These are phyloP conservation scores for Balaeniceps rex DNA, from an alignment of 2,113 vertebrate genomes.

Conservation along the genomic window DNA sequence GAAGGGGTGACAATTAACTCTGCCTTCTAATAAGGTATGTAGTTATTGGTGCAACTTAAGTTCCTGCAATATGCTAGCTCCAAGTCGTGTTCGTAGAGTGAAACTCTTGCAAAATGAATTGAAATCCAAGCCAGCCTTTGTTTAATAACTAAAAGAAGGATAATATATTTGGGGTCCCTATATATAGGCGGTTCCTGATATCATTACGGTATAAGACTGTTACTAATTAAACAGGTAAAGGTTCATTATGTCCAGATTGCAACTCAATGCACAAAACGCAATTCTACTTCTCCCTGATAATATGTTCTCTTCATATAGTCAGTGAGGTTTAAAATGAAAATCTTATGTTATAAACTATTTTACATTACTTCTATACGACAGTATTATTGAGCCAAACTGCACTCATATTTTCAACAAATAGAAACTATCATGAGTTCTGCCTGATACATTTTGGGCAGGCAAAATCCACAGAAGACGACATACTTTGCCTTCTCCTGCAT, in stretches of 20 bases:
- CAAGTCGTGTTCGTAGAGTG: not conserved
- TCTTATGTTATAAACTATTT: not conserved
- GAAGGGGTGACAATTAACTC: not conserved
- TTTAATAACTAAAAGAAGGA: not conserved
- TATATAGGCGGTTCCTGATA: not conserved
- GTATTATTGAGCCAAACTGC: not conserved
- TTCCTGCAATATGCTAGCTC: not conserved
- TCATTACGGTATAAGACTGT: not conserved
- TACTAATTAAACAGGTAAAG: not conserved
- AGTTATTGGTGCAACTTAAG: not conserved
- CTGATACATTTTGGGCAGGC: not conserved
- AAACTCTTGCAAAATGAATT: not conserved
- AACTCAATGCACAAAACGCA: not conserved
- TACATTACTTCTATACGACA: not conserved
- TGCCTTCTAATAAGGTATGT: not conserved
- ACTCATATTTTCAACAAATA: not conserved
- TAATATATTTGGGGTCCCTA: not conserved
- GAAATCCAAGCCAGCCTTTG: not conserved
- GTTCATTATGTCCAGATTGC: not conserved
- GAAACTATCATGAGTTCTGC: not conserved
- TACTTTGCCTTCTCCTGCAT: not conserved
- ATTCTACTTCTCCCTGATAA: not conserved
- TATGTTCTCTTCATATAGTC: not conserved
- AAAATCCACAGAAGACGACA: not conserved
- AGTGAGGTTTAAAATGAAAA: not conserved